Percentiles rank a stretch among this genome's conserved stretches.
Evolutionary conservation across 2,888 invertebrate genomes (phyloP).

Genomic region (Yponomeuta plumbellus): DNA sequence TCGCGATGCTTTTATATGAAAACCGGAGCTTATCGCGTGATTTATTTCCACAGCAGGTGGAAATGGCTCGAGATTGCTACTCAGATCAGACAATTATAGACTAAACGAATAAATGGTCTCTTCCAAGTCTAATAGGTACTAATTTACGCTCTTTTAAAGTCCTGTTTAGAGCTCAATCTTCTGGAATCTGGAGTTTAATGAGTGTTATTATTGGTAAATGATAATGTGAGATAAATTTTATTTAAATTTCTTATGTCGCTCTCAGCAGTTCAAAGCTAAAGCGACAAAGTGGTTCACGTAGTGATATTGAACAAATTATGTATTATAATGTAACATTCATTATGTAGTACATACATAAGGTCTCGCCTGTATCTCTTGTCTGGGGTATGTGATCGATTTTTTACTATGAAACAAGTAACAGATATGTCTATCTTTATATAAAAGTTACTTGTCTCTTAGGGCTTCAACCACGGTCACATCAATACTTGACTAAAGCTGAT

Average conservation of each 20-base stretch:
- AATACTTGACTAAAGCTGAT: background rate
- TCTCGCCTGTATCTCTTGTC: too few species aligned
- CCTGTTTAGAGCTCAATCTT: background rate
- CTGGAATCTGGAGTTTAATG: background rate
- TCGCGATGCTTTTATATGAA: background rate
- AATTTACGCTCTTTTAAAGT: background rate
- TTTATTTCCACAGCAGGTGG: background rate
- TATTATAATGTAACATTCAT: too few species aligned
- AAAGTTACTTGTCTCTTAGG: background rate
- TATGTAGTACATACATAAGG: too few species aligned
- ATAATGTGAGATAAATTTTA: background rate
- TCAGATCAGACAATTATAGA: background rate
- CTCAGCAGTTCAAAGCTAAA: too few species aligned
- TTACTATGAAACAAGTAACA: too few species aligned
- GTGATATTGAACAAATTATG: too few species aligned
- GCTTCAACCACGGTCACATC: background rate
- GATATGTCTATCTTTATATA: too few species aligned
- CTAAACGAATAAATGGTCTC: background rate
- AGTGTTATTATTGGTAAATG: background rate
- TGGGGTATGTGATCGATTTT: too few species aligned
- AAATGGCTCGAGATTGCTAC: background rate
- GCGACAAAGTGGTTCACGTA: too few species aligned
- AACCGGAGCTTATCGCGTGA: background rate
- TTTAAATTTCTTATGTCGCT: too few species aligned
- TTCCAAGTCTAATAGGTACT: background rate